Evolutionary conservation across 2,797 vertebrate genomes (phyloP), one percentile per base, ranked within the genome.

Genomic region (Apogon talboti): DNA sequence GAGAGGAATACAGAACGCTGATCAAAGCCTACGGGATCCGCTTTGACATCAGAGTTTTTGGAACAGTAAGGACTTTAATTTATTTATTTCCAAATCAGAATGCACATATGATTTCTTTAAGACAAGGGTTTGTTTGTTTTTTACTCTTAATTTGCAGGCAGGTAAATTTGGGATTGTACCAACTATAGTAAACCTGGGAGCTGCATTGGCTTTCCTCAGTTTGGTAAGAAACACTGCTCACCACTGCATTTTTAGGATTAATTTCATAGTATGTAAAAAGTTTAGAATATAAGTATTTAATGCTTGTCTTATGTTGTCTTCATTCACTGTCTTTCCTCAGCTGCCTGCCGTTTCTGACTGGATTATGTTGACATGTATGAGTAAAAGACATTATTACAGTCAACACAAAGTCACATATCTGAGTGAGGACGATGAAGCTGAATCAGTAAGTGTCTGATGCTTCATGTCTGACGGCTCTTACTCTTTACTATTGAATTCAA

Each of bases 101-200:
- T n/a, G n/a, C n/a, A n/a, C n/a, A n/a, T n/a, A n/a, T n/a, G n/a
- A n/a, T n/a, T n/a, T n/a, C n/a, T n/a, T n/a, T n/a, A n/a, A n/a
- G n/a, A n/a, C n/a, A n/a, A n/a, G n/a, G n/a, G n/a, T n/a, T n/a
- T n/a, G n/a, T n/a, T n/a, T n/a, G n/a, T n/a, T n/a, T n/a, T n/a
- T n/a, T n/a, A n/a, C n/a, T n/a, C n/a, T n/a, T n/a, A n/a, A n/a
- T n/a, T 51, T 55, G 2, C 87, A 98, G 96, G 97, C 95, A 52
- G 96, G 96, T 30, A 96, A 94, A 71, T 98, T 98, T 79, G 91
- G 95, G 76, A 92, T 98, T 11, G 94, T 96, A 55, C 96, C 96
- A 11, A 96, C 96, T n/a, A 93, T 98, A 89, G 94, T 98, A 83
- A 96, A 96, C 79, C 70, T 97, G 0, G 96, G 96, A 46, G 96